These are phyloP conservation scores for Troides aeacus DNA, from an alignment of 2,888 invertebrate species.

Conservation along the genomic window DNA sequence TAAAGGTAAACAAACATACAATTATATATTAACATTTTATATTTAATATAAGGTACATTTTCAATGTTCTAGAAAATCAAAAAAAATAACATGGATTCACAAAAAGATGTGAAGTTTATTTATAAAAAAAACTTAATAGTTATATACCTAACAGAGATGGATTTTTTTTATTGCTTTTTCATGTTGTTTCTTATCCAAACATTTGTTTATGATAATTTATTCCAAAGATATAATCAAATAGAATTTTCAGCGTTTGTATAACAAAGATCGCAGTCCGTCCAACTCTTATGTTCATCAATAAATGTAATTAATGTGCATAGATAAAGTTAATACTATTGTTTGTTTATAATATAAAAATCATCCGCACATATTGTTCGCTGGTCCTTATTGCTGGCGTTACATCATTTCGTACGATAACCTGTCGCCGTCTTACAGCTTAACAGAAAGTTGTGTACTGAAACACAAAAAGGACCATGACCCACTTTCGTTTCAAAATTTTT, in stretches of 20 bases:
- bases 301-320: too few relatives aligned
- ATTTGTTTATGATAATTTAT: background rate
- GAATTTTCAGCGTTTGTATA: background rate
- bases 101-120: too few relatives aligned
- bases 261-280: too few relatives aligned
- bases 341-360: conserved; percentile 13
- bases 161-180: too few relatives aligned
- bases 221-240: background rate
- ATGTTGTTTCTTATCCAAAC: too few relatives aligned
- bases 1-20: conserved; percentile 35
- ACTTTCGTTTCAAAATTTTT: conserved; percentile 46
- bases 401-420: conserved; percentile 55
- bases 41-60: too few relatives aligned
- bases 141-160: too few relatives aligned
- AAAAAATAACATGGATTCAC: too few relatives aligned
- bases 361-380: conserved; percentile 43
- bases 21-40: too few relatives aligned
- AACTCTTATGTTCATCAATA: too few relatives aligned
- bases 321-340: background rate
- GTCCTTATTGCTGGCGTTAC: conserved; percentile 45
- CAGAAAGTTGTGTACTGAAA: conserved; percentile 59
- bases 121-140: too few relatives aligned
- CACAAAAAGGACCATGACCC: conserved; percentile 66
- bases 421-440: conserved; percentile 51
- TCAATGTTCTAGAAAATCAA: too few relatives aligned